Evolutionary conservation across 2,797 vertebrate genomes (phyloP).

Genomic region (Danio kyathit): DNA sequence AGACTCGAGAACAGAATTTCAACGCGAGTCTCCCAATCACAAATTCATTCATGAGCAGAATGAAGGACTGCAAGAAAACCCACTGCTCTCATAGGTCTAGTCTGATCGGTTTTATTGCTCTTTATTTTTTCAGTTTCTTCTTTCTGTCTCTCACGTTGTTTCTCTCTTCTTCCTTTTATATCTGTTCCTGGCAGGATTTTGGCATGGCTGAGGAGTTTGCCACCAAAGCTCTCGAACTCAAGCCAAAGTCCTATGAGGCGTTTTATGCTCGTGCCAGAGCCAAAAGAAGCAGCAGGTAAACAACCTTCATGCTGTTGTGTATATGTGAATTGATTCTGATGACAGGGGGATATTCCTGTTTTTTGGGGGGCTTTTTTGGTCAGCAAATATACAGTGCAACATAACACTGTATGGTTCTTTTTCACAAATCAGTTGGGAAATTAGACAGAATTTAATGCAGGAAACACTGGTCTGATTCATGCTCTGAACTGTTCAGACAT

Average conservation of each 20-base stretch:
- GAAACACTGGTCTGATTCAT: neutral
- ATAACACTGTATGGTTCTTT: too few relatives aligned
- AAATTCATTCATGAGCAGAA: constrained; percentile 15
- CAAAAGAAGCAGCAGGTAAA: constrained; percentile 97
- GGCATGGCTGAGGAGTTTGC: constrained; percentile 98
- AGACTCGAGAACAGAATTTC: constrained; percentile 68
- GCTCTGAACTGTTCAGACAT: neutral
- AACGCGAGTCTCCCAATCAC: constrained; percentile 38
- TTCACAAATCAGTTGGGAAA: neutral
- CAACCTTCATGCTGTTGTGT: neutral
- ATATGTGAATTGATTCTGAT: neutral
- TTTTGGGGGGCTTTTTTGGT: too few relatives aligned
- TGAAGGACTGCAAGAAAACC: neutral
- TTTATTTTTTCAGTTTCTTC: neutral
- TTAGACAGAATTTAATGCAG: neutral
- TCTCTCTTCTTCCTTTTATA: neutral
- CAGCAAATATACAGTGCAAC: neutral
- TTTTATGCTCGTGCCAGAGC: constrained; percentile 96
- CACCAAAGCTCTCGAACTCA: constrained; percentile 94
- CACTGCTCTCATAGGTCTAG: neutral
- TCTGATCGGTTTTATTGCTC: neutral
- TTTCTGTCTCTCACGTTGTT: neutral
- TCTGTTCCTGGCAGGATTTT: constrained; percentile 85
- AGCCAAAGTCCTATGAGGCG: constrained; percentile 95
- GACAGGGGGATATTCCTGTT: neutral